Base-by-base conservation (phyloP, 2,888 invertebrate genomes). In the Bugula neritina region DNA sequence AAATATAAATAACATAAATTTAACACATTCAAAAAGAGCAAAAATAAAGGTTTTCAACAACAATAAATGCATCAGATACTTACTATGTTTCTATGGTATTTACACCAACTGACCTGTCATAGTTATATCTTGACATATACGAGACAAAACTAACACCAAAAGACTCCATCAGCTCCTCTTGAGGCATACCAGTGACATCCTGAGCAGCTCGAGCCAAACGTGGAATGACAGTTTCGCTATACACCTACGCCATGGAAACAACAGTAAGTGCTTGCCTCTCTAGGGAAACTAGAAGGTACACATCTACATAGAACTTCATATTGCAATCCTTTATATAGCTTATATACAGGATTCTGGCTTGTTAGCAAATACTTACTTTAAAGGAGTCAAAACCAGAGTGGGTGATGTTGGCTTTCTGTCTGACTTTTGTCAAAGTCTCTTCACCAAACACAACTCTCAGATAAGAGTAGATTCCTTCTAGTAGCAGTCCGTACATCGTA, bases 71-170 rank as follows among this genome's bases (percentile, higher is more conserved):
- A n/a, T n/a, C n/a, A n/a, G n/a, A n/a, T n/a, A n/a, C n/a, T n/a
- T n/a, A n/a, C n/a, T n/a, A n/a, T n/a, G n/a, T n/a, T n/a, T n/a
- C n/a, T n/a, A n/a, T n/a, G n/a, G n/a, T n/a, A n/a, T n/a, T n/a
- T n/a, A n/a, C n/a, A n/a, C n/a, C n/a, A n/a, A n/a, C n/a, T n/a
- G n/a, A 63, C 63, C 63, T 63, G 85, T 96, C 95, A 85, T 97
- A 96, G 21, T 95, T 96, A 81, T 95, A 96, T 79, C 94, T 94
- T 31, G 93, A 91, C 10, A 97, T 93, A 84, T 93, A 96, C 10
- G 91, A 90, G 35, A 96, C 94, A 86, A 96, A 97, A 81, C 92
- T 91, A 0, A 92, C 92, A 0, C 97, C 97, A 91, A 96, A 92
- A 79, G 91, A 90, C 83, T 94, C 93, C 89, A 96, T 93, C 81